Conservation (phyloP, 35 echinoderm and acorn worm genomes). For the Ophiothrix spiculata region DNA sequence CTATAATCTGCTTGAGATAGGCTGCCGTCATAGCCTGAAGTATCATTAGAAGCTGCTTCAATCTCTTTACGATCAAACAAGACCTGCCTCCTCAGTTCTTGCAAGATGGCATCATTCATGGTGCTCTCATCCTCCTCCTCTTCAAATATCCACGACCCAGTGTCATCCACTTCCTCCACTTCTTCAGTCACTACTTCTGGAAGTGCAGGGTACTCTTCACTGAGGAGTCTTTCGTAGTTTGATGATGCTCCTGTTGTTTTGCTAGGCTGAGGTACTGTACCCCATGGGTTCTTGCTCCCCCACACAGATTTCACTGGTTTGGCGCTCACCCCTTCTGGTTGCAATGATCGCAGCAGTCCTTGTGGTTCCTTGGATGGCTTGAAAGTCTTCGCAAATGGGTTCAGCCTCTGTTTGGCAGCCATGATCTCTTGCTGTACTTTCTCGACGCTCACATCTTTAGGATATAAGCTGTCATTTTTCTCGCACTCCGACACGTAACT, state of each 20-base stretch:
- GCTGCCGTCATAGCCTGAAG: neutral
- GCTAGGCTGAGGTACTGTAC: neutral
- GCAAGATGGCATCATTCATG: constrained; percentile 64
- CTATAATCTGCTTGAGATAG: neutral
- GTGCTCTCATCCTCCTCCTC: constrained; percentile 73
- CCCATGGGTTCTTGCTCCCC: neutral
- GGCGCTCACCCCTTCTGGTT: neutral
- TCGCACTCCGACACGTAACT: constrained; percentile 76
- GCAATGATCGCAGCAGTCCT: neutral
- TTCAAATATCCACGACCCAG: constrained; percentile 7
- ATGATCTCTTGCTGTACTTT: constrained; percentile 60
- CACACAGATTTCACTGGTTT: neutral
- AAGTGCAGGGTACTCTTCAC: constrained; percentile 49
- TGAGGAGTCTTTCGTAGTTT: constrained; percentile 25
- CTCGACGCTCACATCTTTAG: constrained; percentile 32
- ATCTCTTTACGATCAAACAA: constrained; percentile 27
- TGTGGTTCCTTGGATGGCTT: constrained; percentile 13
- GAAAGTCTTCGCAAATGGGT: constrained; percentile 55
- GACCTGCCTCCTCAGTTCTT: constrained; percentile 65
- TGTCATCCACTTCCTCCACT: constrained; percentile 16
- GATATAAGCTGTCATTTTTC: constrained; percentile 57
- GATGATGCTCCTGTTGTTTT: neutral
- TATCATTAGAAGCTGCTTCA: neutral
- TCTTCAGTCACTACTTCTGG: neutral
- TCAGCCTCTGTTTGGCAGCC: constrained; percentile 58